Evolutionary conservation across 2,113 vertebrate species (phyloP).

Genomic region (Sceloporus undulatus): DNA sequence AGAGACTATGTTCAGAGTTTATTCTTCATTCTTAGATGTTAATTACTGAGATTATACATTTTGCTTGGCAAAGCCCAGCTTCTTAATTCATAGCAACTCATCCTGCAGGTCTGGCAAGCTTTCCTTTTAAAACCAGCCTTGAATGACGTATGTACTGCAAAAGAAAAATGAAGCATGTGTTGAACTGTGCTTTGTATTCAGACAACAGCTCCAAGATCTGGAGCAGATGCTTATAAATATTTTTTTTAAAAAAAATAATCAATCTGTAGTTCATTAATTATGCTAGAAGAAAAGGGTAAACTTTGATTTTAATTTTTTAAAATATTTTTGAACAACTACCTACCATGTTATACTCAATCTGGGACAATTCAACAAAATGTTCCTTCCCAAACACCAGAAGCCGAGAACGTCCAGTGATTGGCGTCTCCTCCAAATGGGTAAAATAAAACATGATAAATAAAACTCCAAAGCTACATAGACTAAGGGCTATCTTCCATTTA

Average conservation of each 20-base stretch:
- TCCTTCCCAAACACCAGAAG: conserved; percentile 89
- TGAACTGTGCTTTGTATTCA: not conserved
- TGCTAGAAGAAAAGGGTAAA: not conserved
- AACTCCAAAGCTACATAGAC: conserved; percentile 75
- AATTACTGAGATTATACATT: not conserved
- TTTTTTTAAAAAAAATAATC: not conserved
- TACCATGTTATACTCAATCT: conserved; percentile 87
- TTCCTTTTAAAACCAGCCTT: not conserved
- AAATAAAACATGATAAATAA: conserved; percentile 85
- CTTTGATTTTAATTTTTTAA: not conserved
- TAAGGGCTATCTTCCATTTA: conserved; percentile 85
- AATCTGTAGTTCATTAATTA: not conserved
- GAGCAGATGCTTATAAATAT: not conserved
- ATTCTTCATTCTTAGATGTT: not conserved
- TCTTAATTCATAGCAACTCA: not conserved
- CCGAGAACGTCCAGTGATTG: conserved; percentile 89
- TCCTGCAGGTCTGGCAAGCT: not conserved
- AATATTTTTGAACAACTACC: conserved; percentile 61
- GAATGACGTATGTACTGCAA: not conserved
- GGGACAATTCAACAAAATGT: conserved; percentile 86
- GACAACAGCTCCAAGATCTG: too few relatives aligned
- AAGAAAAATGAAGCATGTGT: not conserved
- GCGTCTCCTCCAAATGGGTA: conserved; percentile 92
- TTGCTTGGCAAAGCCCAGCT: not conserved
- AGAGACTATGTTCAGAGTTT: not conserved